These are phyloP conservation scores for Orcinus orca DNA, from an alignment of 2,113 vertebrate species.

Conservation along the genomic window DNA sequence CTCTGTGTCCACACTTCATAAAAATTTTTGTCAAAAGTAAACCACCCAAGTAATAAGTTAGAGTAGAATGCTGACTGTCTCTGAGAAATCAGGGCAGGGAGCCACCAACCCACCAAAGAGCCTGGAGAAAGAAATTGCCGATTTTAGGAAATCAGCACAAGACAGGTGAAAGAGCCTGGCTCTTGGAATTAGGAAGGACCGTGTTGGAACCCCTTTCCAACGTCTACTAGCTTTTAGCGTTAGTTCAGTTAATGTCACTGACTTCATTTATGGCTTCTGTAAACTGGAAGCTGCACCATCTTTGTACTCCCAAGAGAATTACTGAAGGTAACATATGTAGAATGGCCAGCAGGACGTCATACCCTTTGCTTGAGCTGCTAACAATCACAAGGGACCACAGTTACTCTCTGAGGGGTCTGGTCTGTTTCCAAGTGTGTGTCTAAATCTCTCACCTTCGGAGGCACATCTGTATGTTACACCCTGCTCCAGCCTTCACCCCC, in stretches of 20 bases:
- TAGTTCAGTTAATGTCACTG: fast-evolving
- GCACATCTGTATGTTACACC: fast-evolving
- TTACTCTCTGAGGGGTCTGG: fast-evolving
- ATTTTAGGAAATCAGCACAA: not conserved
- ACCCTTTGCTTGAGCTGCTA: too few relatives aligned
- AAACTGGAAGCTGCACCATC: fast-evolving
- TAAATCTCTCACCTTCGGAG: not conserved
- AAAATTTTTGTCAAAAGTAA: not conserved
- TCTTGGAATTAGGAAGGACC: not conserved
- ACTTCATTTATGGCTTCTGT: fast-evolving
- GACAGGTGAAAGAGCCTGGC: too few relatives aligned
- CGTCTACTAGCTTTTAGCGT: fast-evolving
- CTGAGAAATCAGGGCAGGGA: not conserved
- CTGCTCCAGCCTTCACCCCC: too few relatives aligned
- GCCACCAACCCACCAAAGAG: too few relatives aligned
- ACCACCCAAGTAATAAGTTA: not conserved
- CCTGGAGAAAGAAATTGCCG: not conserved
- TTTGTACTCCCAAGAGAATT: fast-evolving
- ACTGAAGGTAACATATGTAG: fast-evolving
- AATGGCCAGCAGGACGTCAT: fast-evolving
- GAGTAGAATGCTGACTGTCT: not conserved
- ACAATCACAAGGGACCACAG: fast-evolving
- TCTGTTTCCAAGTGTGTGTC: fast-evolving
- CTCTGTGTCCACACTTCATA: not conserved
- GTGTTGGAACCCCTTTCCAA: fast-evolving